phyloP scores from a whole-genome alignment of 2,113 vertebrate genomes.

The Phocoena phocoena region DNA sequence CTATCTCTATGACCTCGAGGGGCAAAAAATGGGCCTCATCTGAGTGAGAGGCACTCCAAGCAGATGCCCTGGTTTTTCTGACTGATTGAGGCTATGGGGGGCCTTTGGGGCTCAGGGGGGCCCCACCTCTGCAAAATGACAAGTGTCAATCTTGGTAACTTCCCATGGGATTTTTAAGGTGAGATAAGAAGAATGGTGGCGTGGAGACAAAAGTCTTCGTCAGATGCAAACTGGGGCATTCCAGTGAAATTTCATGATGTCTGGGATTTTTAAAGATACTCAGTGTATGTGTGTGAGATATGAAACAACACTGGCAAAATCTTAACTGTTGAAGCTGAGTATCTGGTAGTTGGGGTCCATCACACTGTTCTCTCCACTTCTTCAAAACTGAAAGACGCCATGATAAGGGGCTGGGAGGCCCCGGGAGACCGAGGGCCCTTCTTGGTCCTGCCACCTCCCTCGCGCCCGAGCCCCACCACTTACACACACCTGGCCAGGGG shows the following conservation, averaged over 20 bases:
- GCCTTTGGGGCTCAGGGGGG: not conserved
- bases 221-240: too few species aligned
- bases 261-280: not conserved
- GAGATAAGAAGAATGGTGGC: not conserved
- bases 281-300: not conserved
- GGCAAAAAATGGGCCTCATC: not conserved
- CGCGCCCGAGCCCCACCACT: not conserved
- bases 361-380: rapidly evolving
- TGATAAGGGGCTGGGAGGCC: not conserved
- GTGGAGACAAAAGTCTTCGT: not conserved
- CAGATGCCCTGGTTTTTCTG: not conserved
- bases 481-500: not conserved
- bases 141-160: too few species aligned
- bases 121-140: not conserved
- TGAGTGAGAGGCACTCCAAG: not conserved
- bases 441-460: not conserved
- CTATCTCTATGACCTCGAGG: not conserved
- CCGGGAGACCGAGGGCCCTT: not conserved
- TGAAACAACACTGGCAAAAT: not conserved
- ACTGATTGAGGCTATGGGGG: rapidly evolving
- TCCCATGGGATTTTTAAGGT: not conserved
- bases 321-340: not conserved
- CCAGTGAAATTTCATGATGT: not conserved
- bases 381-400: not conserved
- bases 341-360: rapidly evolving